Evolutionary conservation across 92 coral and sea anemone genomes (phyloP), one percentile per base, ranked within the genome.

Genomic region (Ricordea florida): DNA sequence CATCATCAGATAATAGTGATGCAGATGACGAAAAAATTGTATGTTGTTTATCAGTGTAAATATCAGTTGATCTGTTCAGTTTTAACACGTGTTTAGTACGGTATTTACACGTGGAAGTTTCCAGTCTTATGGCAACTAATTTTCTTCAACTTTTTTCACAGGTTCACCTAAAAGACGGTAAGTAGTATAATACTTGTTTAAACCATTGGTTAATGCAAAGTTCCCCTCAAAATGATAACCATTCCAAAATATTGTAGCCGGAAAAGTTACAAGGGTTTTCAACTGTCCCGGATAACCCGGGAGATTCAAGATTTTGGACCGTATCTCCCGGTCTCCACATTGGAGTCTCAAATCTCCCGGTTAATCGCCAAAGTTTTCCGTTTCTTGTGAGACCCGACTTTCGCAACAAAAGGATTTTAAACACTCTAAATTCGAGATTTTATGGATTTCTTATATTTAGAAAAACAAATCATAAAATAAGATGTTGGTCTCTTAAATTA

Each of bases 11-110:
- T 15, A 68, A 65, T 8, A 68, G 63, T 46, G 79, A 89, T 18
- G 45, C 29, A 41, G 92, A 90, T 5, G 58, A 86, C 63, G 78
- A 61, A 23, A 69, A 78, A 81, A 62, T 86, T 34, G 96, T 90
- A 55, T 66, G 96, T 63, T 34, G 1, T 24, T 44, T 40, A 7
- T 14, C 16, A 4, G 13, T 3, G 0, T 38, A 63, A 17, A 35
- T 30, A 45, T 25, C 17, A 3, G n/a, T 30, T 26, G 25, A 53
- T 53, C 11, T 4, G 24, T 16, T 18, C 10, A 11, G 33, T 41
- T 24, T 20, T 45, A n/a, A 1, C 16, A 36, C 2, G 14, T 0
- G 18, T 10, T 20, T 34, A 16, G 3, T 36, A 32, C 5, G 8
- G 0, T 2, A 52, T n/a, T 5, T 3, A 14, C 27, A 34, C 10